Percentiles rank a stretch among this genome's conserved stretches.
These are phyloP conservation scores for Drosophila mayri DNA, from an alignment of 1,140 invertebrate genomes.

Conservation along the genomic window DNA sequence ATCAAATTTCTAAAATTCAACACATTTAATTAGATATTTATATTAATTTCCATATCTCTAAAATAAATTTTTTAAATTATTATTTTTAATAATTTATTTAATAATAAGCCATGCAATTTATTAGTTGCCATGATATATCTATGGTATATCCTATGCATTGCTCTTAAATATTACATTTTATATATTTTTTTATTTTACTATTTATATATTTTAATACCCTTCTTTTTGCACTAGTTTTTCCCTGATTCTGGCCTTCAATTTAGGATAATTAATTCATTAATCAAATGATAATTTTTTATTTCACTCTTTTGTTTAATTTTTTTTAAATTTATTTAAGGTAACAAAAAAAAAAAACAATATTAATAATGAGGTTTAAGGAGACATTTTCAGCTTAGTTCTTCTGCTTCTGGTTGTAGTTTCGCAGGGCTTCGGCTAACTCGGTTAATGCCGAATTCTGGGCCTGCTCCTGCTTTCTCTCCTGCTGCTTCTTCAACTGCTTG, in stretches of 20 bases:
- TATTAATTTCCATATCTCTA: background rate
- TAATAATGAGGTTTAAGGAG: background rate
- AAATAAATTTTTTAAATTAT: too few relatives aligned
- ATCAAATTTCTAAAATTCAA: background rate
- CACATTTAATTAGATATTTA: background rate
- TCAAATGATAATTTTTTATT: background rate
- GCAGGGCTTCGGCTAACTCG: constrained; percentile 55
- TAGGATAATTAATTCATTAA: background rate
- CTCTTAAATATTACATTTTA: too few relatives aligned
- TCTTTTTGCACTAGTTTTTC: background rate
- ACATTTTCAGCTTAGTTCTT: constrained; percentile 12
- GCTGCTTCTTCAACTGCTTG: constrained; percentile 59
- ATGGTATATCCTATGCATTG: too few relatives aligned
- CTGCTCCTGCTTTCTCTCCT: constrained; percentile 53
- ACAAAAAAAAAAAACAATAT: constrained; percentile 20
- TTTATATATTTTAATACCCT: background rate
- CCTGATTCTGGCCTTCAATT: background rate
- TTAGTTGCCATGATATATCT: too few relatives aligned
- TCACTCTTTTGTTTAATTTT: background rate
- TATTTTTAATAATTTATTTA: too few relatives aligned
- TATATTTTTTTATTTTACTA: background rate
- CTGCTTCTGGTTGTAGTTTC: constrained; percentile 42
- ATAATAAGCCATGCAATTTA: too few relatives aligned
- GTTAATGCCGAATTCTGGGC: constrained; percentile 20
- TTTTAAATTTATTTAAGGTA: background rate